phyloP scores from a whole-genome alignment of 2,888 invertebrate species.

The Thysanoteuthis rhombus region DNA sequence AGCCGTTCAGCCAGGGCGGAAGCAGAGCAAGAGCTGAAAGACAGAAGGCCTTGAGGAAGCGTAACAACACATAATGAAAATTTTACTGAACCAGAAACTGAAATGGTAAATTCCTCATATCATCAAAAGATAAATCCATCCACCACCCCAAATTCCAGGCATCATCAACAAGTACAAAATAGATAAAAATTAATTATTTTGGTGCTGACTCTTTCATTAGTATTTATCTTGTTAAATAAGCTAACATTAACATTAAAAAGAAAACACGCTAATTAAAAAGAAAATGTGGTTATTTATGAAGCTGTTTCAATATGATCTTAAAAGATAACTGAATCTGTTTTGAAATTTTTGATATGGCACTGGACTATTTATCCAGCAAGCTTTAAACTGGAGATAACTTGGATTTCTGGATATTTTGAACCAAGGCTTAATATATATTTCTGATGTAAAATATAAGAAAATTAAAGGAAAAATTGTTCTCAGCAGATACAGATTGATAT shows the following conservation, averaged over 20 bases:
- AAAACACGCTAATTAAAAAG: neutral
- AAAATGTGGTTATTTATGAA: too few relatives aligned
- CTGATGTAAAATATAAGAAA: too few relatives aligned
- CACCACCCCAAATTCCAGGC: neutral
- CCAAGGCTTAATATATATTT: too few relatives aligned
- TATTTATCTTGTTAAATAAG: neutral
- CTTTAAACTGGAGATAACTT: too few relatives aligned
- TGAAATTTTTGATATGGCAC: too few relatives aligned
- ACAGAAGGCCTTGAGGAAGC: neutral
- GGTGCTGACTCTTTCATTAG: neutral
- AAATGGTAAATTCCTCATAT: neutral
- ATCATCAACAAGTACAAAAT: neutral
- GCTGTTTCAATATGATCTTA: too few relatives aligned
- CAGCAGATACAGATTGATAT: too few relatives aligned
- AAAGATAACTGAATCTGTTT: too few relatives aligned
- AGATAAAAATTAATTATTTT: neutral
- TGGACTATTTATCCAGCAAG: too few relatives aligned
- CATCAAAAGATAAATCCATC: neutral
- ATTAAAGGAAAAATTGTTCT: too few relatives aligned
- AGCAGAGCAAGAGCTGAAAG: neutral
- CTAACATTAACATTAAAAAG: neutral
- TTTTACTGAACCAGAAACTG: neutral
- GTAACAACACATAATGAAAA: neutral
- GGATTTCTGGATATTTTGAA: too few relatives aligned
- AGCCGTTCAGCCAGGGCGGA: neutral